Evolutionary conservation across 2,113 vertebrate species (phyloP), one percentile per base, ranked within the genome.

Genomic region (Phasianus colchicus): DNA sequence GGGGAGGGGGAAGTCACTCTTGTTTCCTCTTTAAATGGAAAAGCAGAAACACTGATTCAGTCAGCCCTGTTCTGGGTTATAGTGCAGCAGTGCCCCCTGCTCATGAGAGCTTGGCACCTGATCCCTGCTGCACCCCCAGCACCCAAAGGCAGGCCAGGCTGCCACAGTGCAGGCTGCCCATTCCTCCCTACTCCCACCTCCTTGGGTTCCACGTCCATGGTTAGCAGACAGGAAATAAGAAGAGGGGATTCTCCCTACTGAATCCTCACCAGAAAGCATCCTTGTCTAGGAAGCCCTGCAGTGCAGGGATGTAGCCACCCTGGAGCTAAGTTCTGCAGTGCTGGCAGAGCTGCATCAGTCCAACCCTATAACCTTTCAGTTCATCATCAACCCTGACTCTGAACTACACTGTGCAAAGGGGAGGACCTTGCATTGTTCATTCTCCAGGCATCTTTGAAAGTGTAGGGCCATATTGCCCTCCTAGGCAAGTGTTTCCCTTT

Each of bases 11-110:
- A 94, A 94, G 86, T 95, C 2, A 0, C 38, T 80, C 60, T 60
- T 83, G n/a, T 86, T 95, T 94, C 88, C 83, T 92, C 86, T 92
- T 90, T 90, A 84, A 25, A 3, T 91, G 48, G 73, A 93, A 90
- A 94, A 93, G 93, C 90, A 96, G 93, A 96, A 96, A 94, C 72
- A 67, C 32, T 83, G 92, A 94, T 96, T 95, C 88, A 54, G 58
- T 54, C 1, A 1, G 58, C 58, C 42, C 1, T 0, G 64, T 58
- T 77, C 5, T 11, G 83, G 75, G 76, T 67, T 69, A 77, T 47
- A 27, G 83, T 34, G 72, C 92, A 93, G 90, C 69, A 78, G 45
- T 86, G 88, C 83, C 88, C 67, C 47, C 93, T 94, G 76, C 85
- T 90, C 90, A 69, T 0, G 0, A 81, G 18, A 73, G 63, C 45